Conservation (phyloP, 2,888 invertebrate genomes). For the Phrixothrix hirtus region DNA sequence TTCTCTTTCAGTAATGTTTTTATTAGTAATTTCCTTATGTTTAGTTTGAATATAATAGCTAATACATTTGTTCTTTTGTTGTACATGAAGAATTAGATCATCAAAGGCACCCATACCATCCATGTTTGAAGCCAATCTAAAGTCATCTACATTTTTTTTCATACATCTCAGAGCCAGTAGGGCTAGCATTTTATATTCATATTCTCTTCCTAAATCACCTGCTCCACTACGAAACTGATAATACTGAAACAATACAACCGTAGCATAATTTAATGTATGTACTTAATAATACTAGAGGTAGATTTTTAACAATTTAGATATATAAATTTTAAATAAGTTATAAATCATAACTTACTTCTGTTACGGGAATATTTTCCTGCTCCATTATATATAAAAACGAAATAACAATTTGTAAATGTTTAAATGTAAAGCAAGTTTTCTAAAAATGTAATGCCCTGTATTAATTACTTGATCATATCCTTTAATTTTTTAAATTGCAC, state of each 20-base stretch:
- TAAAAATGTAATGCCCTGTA: too few species aligned
- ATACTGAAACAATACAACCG: slow-evolving; percentile 1
- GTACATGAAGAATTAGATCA: slow-evolving; percentile 2
- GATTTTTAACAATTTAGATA: too few species aligned
- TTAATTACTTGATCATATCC: too few species aligned
- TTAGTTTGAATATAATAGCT: not conserved
- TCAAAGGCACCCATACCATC: slow-evolving; percentile 6
- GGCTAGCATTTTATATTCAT: slow-evolving; percentile 6
- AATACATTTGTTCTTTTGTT: not conserved
- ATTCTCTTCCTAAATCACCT: slow-evolving; percentile 1
- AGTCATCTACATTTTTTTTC: not conserved
- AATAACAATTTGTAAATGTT: too few species aligned
- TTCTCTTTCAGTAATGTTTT: not conserved
- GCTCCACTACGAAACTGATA: slow-evolving; percentile 7
- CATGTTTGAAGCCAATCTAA: slow-evolving; percentile 4
- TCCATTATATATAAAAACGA: too few species aligned
- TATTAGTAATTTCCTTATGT: slow-evolving; percentile 6
- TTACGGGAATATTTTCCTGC: too few species aligned
- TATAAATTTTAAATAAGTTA: too few species aligned
- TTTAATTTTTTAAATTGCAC: too few species aligned
- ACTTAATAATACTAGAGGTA: too few species aligned
- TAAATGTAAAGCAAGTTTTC: too few species aligned
- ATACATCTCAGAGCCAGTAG: slow-evolving; percentile 3
- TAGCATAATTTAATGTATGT: too few species aligned
- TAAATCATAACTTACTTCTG: too few species aligned